phyloP scores from a whole-genome alignment of 2,888 invertebrate species.

The Sphinx pinastri region DNA sequence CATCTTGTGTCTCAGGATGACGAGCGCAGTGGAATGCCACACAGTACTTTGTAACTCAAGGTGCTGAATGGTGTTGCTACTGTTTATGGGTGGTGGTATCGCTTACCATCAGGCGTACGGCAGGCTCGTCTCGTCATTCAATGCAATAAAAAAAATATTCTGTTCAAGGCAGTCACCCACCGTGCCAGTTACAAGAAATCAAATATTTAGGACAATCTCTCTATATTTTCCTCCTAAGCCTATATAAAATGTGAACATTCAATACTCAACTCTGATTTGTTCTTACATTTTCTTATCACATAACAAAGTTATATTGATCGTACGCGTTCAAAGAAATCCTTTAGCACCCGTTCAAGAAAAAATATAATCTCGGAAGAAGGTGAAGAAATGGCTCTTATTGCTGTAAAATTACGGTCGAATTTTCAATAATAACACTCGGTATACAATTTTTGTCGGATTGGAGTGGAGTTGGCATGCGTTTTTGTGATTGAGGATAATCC shows the following conservation, averaged over 20 bases:
- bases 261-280: conserved; percentile 47
- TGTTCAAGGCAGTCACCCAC: too few relatives aligned
- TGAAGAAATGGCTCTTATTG: conserved; percentile 13
- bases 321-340: conserved; percentile 47
- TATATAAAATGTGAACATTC: background rate
- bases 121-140: too few relatives aligned
- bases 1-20: too few relatives aligned
- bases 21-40: too few relatives aligned
- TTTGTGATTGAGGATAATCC: background rate
- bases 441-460: conserved; percentile 21
- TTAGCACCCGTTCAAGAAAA: conserved; percentile 16
- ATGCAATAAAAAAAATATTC: too few relatives aligned
- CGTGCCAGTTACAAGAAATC: too few relatives aligned
- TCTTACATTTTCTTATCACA: conserved; percentile 43
- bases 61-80: too few relatives aligned
- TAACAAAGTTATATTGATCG: conserved; percentile 53
- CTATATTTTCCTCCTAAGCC: background rate
- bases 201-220: background rate
- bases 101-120: too few relatives aligned
- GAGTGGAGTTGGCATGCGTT: conserved; percentile 20
- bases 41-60: too few relatives aligned
- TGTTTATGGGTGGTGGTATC: too few relatives aligned
- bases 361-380: conserved; percentile 23
- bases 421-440: conserved; percentile 19
- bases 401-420: conserved; percentile 27